Evolutionary conservation across 2,797 vertebrate species (phyloP).

Genomic region (Xenops minutus): DNA sequence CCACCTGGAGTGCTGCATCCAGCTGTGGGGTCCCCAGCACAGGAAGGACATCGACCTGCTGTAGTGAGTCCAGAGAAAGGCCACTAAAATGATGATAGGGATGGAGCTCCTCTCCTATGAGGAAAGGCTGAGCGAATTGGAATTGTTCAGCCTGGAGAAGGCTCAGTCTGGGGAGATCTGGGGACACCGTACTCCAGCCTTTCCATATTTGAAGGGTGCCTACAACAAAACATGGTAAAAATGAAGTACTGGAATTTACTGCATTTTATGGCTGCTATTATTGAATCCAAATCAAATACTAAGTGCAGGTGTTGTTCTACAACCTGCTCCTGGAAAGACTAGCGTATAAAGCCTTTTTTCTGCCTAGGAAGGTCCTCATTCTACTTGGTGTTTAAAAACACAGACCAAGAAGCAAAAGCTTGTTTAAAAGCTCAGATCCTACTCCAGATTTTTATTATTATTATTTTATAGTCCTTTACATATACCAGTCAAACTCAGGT

Average conservation of each 20-base stretch:
- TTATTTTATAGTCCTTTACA: neutral
- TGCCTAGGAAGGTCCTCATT: neutral
- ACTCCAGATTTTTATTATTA: neutral
- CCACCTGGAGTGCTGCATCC: neutral
- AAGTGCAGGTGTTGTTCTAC: neutral
- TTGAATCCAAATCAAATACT: neutral
- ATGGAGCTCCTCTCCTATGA: neutral
- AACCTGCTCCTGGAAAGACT: neutral
- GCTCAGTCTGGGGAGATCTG: neutral
- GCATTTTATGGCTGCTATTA: neutral
- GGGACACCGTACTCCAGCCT: neutral
- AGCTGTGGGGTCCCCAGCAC: neutral
- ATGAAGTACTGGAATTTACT: neutral
- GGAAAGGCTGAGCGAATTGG: neutral
- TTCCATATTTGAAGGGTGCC: neutral
- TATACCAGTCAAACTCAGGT: neutral
- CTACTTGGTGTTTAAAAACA: neutral
- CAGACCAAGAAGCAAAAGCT: neutral
- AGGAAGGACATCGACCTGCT: neutral
- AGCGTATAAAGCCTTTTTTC: neutral
- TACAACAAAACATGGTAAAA: neutral
- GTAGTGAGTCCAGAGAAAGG: neutral
- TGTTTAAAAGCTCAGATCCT: neutral
- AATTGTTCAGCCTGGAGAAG: neutral
- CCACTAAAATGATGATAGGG: neutral